Evolutionary conservation across 1,140 invertebrate genomes (phyloP).

Genomic region (Apis florea): DNA sequence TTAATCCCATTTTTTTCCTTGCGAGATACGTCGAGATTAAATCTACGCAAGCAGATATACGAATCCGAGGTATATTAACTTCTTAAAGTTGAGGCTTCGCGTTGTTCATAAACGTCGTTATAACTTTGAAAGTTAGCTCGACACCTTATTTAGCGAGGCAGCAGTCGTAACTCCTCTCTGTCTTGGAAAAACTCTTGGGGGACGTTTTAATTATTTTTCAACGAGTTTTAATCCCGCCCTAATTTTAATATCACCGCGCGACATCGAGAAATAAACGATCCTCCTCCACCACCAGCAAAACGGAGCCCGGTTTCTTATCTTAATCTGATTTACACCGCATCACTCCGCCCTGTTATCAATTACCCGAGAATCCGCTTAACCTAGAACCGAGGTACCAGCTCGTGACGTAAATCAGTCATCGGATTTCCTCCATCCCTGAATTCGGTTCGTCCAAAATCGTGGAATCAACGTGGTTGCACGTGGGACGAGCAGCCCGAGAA

Average conservation of each 20-base stretch:
- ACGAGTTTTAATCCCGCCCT: too few species aligned
- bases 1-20: not conserved
- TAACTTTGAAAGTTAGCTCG: conserved; percentile 21
- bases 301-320: not conserved
- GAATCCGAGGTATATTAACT: conserved; percentile 14
- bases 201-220: not conserved
- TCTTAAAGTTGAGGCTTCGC: not conserved
- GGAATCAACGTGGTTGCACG: not conserved
- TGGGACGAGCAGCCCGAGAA: not conserved
- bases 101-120: conserved; percentile 30
- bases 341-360: conserved; percentile 2
- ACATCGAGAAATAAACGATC: not conserved
- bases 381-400: not conserved
- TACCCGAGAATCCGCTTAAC: conserved; percentile 28
- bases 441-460: not conserved
- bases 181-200: not conserved
- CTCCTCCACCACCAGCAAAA: not conserved
- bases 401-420: conserved; percentile 26
- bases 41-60: not conserved
- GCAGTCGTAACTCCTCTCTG: not conserved
- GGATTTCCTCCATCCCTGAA: not conserved
- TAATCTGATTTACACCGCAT: conserved; percentile 5
- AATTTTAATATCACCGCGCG: not conserved
- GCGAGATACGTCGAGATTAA: not conserved
- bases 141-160: not conserved